phyloP scores from a whole-genome alignment of 2,113 vertebrate species.

The Mormyrus iriodes region DNA sequence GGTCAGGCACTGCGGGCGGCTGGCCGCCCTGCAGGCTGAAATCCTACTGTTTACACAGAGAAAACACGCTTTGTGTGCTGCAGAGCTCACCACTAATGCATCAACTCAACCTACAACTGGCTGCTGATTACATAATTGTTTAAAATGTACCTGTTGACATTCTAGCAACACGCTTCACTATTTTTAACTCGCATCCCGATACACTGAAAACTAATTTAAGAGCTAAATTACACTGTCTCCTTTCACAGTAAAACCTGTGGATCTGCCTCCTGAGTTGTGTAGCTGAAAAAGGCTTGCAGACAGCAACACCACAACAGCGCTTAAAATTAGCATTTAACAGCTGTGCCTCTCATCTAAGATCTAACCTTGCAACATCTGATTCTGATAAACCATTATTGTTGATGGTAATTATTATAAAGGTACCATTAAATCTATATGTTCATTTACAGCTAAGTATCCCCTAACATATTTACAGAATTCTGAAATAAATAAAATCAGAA shows the following conservation, averaged over 20 bases:
- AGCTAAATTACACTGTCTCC: background rate
- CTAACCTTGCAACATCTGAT: background rate
- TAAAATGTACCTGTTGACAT: background rate
- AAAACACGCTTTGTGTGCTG: background rate
- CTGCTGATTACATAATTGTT: background rate
- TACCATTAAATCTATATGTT: background rate
- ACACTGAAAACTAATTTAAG: background rate
- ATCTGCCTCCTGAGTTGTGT: background rate
- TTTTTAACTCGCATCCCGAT: background rate
- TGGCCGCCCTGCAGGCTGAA: background rate
- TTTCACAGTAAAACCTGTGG: background rate
- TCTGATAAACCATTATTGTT: background rate
- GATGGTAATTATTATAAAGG: background rate
- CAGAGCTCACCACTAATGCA: background rate
- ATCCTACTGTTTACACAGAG: background rate
- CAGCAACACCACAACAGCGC: background rate
- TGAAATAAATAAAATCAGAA: background rate
- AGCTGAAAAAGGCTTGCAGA: background rate
- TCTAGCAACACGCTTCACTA: background rate
- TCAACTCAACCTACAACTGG: no score
- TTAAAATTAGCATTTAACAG: background rate
- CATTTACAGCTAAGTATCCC: background rate
- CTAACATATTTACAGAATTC: background rate
- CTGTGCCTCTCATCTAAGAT: background rate
- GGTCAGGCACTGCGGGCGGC: background rate